A percentile compares a stretch with the other conserved stretches of the same genome.
phyloP scores from a whole-genome alignment of 2,797 vertebrate genomes.

The Epinephelus awoara region DNA sequence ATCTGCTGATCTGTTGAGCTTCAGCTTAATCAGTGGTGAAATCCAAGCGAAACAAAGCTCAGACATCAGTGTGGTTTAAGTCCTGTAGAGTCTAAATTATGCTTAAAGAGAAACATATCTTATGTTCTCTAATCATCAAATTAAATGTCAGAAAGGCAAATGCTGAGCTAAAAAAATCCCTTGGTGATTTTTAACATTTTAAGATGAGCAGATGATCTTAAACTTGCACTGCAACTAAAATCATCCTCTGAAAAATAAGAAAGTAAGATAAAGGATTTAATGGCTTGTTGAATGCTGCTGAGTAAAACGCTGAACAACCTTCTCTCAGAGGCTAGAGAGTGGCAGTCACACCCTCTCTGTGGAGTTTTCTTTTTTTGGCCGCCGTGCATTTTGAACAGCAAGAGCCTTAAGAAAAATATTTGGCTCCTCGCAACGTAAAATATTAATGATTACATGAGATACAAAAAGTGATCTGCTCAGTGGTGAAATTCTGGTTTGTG shows the following conservation, averaged over 20 bases:
- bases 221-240: background rate
- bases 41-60: background rate
- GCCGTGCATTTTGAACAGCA: background rate
- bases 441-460: slow-evolving; percentile 40
- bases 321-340: slow-evolving; percentile 5
- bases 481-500: slow-evolving; percentile 7
- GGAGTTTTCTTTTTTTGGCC: slow-evolving; percentile 5
- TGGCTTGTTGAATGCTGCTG: slow-evolving; percentile 16
- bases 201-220: background rate
- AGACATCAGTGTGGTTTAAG: background rate
- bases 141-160: background rate
- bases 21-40: slow-evolving; percentile 12
- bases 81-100: background rate
- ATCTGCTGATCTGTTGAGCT: background rate
- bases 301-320: background rate
- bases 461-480: slow-evolving; percentile 21
- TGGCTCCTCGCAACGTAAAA: slow-evolving; percentile 27
- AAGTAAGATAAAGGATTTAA: background rate
- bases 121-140: background rate
- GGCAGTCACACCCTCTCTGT: slow-evolving; percentile 7
- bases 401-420: slow-evolving; percentile 33
- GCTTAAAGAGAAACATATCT: background rate
- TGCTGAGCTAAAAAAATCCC: background rate
- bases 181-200: slow-evolving; percentile 3
- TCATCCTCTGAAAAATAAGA: background rate